Conservation (phyloP, 2,113 vertebrate genomes). For the Holacanthus passer region DNA sequence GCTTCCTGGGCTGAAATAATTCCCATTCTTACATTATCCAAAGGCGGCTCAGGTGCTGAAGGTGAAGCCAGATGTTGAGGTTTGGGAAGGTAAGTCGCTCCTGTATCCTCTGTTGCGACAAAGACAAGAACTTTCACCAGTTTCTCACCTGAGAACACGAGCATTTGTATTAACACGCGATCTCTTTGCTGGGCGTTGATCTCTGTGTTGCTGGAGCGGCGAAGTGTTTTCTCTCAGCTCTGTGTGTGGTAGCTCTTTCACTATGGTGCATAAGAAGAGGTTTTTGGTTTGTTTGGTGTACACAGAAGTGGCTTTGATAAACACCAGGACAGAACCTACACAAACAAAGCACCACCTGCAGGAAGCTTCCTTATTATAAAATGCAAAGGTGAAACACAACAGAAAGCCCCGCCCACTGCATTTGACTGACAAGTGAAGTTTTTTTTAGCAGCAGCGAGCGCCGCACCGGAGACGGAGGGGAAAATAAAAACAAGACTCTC, state of each 20-base stretch:
- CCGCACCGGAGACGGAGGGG: not conserved
- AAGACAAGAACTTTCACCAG: too few relatives aligned
- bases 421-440: constrained; percentile 34
- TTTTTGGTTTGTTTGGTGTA: not conserved
- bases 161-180: not conserved
- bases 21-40: not conserved
- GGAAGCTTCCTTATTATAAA: not conserved
- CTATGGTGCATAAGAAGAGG: too few relatives aligned
- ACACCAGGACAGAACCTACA: not conserved
- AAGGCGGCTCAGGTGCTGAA: not conserved
- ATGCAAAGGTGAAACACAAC: too few relatives aligned
- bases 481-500: constrained; percentile 57
- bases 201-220: too few relatives aligned
- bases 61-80: not conserved
- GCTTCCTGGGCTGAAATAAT: not conserved
- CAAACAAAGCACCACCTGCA: not conserved
- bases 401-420: not conserved
- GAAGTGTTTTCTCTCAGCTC: not conserved
- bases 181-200: not conserved
- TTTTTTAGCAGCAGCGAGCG: constrained; percentile 11
- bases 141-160: not conserved
- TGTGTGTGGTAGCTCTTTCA: too few relatives aligned
- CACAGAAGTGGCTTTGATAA: too few relatives aligned
- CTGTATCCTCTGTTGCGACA: too few relatives aligned
- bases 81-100: not conserved